phyloP scores from a whole-genome alignment of 1,140 invertebrate species.

The Drosophila simulans region DNA sequence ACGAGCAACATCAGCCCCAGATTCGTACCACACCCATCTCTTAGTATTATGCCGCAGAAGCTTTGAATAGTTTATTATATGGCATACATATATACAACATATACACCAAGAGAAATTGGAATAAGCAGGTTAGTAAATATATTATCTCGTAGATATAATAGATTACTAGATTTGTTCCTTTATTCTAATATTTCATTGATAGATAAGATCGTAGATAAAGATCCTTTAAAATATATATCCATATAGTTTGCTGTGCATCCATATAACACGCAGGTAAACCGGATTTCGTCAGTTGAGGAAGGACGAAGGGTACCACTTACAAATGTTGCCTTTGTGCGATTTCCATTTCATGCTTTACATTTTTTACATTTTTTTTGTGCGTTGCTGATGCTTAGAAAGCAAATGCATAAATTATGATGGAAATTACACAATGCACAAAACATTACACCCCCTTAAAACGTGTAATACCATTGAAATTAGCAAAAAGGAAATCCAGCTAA shows the following conservation, averaged over 20 bases:
- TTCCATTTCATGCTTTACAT: slow-evolving; percentile 21
- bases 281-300: slow-evolving; percentile 21
- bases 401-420: slow-evolving; percentile 66
- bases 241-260: not conserved
- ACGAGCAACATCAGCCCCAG: slow-evolving; percentile 30
- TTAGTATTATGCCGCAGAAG: slow-evolving; percentile 51
- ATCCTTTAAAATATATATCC: too few relatives aligned
- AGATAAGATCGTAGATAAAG: too few relatives aligned
- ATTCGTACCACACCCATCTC: slow-evolving; percentile 14
- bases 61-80: slow-evolving; percentile 73
- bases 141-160: too few relatives aligned
- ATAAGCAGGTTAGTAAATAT: not conserved
- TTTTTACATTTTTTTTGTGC: slow-evolving; percentile 1
- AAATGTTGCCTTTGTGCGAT: slow-evolving; percentile 61
- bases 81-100: slow-evolving; percentile 22
- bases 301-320: slow-evolving; percentile 29
- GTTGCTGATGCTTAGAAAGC: slow-evolving; percentile 41
- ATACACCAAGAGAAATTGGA: slow-evolving; percentile 3
- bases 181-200: too few relatives aligned
- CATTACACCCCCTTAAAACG: slow-evolving; percentile 11
- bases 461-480: slow-evolving; percentile 53
- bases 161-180: too few relatives aligned
- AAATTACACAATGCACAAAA: slow-evolving; percentile 37
- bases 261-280: slow-evolving; percentile 26
- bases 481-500: slow-evolving; percentile 35